Evolutionary conservation across 2,113 vertebrate species (phyloP).

Genomic region (Phaethon lepturus): DNA sequence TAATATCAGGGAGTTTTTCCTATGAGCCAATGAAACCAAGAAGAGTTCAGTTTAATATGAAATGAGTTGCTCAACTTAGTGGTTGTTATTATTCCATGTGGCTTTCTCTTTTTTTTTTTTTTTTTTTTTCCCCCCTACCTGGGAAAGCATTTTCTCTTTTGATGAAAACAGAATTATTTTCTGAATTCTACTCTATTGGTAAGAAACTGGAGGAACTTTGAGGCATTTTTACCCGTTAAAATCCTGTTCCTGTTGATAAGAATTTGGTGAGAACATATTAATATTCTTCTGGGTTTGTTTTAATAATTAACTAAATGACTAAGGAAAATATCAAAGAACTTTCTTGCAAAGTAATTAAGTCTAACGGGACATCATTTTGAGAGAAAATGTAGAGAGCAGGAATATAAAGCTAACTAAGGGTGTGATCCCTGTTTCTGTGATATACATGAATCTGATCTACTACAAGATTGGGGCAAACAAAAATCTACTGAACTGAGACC

Average conservation of each 20-base stretch:
- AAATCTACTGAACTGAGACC: background rate
- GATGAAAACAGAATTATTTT: background rate
- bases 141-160: background rate
- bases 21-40: background rate
- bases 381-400: background rate
- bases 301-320: conserved; percentile 12
- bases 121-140: background rate
- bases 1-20: background rate
- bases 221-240: background rate
- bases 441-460: background rate
- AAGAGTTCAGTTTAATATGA: background rate
- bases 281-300: background rate
- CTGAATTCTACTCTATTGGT: background rate
- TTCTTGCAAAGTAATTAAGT: background rate
- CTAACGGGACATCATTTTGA: background rate
- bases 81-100: background rate
- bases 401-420: background rate
- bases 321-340: background rate
- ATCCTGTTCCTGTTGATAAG: background rate
- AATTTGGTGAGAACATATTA: background rate
- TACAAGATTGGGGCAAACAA: background rate
- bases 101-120: background rate
- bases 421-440: background rate
- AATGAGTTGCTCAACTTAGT: background rate
- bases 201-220: background rate